Base-by-base conservation (phyloP, 2,113 vertebrate genomes). In the Alaudala cheleensis region DNA sequence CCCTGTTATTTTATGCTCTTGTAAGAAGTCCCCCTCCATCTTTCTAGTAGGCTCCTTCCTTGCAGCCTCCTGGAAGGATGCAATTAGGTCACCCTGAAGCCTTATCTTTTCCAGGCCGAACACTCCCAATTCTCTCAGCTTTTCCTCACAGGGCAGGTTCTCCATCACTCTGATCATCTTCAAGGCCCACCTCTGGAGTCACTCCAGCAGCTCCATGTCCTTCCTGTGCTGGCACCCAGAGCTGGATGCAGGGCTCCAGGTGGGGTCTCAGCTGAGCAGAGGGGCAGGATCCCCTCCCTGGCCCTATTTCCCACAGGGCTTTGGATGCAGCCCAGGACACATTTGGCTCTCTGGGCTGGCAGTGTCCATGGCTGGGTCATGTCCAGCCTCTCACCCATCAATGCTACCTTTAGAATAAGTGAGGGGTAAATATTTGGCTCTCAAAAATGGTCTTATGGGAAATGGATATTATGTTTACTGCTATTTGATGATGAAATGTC, bases 401-500 rank as follows among this genome's bases (percentile, higher is more conserved):
- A 24, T 11, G 40, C 53, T 70, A 78, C 83, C 51, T 90, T 90
- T 83, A 95, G 45, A 95, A 49, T 60, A 97, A 95, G 88, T n/a
- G 70, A 96, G 87, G 49, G 82, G 84, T 73, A 97, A 97, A 82
- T 65, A 88, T 58, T 90, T 97, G 97, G 95, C 95, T 96, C 73
- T 93, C 78, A 87, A 96, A 88, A 96, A 92, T 1, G 14, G 91
- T 94, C 86, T 97, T 97, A 97, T 94, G 92, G 96, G 96, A 98
- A 98, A 96, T 83, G 91, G 91, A 77, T 71, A 91, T 92, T 95
- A 92, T 92, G 91, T 92, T 98, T 97, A 97, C 86, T 95, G 96
- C 94, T 97, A 97, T 88, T 95, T 95, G 95, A 97, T 93, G 94
- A 98, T 79, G 93, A 97, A 97, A 96, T 89, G 86, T 95, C 92